phyloP scores from a whole-genome alignment of 2,113 vertebrate species.

The Gulo gulo region DNA sequence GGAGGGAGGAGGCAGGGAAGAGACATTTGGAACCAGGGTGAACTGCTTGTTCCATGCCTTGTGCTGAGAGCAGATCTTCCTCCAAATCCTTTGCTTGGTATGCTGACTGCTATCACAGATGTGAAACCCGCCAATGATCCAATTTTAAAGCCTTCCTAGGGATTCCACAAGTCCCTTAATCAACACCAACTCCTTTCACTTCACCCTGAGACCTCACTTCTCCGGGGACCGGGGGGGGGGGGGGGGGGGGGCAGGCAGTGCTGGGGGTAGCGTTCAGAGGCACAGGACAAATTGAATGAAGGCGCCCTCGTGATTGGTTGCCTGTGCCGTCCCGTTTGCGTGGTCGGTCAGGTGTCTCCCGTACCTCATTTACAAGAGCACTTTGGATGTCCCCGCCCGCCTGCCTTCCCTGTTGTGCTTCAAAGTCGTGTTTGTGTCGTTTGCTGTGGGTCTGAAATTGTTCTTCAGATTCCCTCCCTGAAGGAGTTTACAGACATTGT shows the following conservation, averaged over 20 bases:
- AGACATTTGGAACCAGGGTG: background rate
- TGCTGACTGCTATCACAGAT: background rate
- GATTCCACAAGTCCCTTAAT: slow-evolving; percentile 32
- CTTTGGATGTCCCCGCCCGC: background rate
- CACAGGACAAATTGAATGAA: background rate
- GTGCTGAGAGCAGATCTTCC: background rate
- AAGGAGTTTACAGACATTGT: slow-evolving; percentile 73
- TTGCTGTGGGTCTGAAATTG: slow-evolving; percentile 58
- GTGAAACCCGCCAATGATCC: background rate
- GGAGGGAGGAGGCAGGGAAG: background rate
- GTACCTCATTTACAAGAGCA: background rate
- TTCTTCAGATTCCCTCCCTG: slow-evolving; percentile 60
- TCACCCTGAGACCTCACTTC: background rate
- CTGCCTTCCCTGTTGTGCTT: slow-evolving; percentile 27
- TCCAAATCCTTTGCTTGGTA: background rate
- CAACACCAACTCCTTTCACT: background rate
- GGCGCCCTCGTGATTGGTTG: background rate
- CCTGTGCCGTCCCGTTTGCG: background rate
- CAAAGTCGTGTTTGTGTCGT: background rate
- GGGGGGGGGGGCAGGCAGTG: background rate
- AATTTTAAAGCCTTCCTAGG: background rate
- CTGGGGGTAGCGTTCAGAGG: background rate
- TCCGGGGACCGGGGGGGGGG: too few species aligned
- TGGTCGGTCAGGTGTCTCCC: background rate
- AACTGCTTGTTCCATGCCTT: background rate